These are phyloP conservation scores for Sarcophaga rosellei DNA, from an alignment of 2,888 invertebrate genomes.

Conservation along the genomic window DNA sequence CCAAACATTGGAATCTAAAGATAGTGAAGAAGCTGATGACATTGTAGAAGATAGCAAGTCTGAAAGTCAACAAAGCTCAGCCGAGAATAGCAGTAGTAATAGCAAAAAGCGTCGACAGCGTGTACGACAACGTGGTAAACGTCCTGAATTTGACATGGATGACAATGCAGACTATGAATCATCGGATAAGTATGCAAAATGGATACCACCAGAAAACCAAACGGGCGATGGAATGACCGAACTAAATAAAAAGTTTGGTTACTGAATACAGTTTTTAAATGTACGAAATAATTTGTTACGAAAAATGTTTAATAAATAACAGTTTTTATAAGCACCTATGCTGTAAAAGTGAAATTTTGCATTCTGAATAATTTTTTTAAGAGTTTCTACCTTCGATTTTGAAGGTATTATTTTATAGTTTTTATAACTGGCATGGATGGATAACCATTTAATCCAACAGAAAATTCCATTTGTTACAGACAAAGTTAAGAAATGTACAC, in stretches of 20 bases:
- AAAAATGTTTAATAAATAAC: background rate
- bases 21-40: background rate
- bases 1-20: background rate
- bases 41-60: background rate
- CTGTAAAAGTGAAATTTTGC: background rate
- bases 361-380: too few relatives aligned
- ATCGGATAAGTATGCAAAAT: conserved; percentile 87
- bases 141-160: conserved; percentile 80
- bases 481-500: too few relatives aligned
- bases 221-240: conserved; percentile 89
- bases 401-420: too few relatives aligned
- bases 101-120: conserved; percentile 75
- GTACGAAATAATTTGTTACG: background rate
- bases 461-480: too few relatives aligned
- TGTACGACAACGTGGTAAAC: conserved; percentile 76
- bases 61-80: background rate
- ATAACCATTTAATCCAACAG: too few relatives aligned
- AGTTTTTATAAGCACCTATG: background rate
- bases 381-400: too few relatives aligned
- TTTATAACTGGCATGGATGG: too few relatives aligned
- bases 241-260: conserved; percentile 90
- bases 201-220: conserved; percentile 90
- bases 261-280: conserved; percentile 81
- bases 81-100: conserved; percentile 24
- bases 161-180: conserved; percentile 82